Evolutionary conservation across 2,113 vertebrate genomes (phyloP).

Genomic region (Carassius carassius): DNA sequence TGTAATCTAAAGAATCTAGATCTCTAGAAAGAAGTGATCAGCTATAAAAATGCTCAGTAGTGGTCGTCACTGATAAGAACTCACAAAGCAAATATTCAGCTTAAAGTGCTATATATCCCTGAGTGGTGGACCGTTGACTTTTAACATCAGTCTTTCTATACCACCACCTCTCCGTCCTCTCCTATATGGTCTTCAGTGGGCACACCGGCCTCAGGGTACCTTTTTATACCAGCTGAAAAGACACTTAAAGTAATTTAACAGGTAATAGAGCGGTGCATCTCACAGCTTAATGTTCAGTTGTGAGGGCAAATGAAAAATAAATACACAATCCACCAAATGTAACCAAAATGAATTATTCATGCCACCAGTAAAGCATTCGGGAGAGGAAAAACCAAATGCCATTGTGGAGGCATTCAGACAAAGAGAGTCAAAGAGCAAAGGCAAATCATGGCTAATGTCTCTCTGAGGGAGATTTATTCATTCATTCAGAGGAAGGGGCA

Average conservation of each 20-base stretch:
- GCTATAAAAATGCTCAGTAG: not conserved
- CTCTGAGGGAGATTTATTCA: constrained; percentile 13
- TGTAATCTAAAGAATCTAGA: not conserved
- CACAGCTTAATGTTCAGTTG: not conserved
- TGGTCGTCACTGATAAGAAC: not conserved
- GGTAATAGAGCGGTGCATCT: not conserved
- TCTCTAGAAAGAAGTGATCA: not conserved
- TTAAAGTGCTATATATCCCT: not conserved
- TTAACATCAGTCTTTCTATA: not conserved
- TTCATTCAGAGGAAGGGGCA: constrained; percentile 14
- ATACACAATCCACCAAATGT: constrained; percentile 1
- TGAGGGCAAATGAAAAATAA: not conserved
- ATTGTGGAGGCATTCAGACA: constrained; percentile 43
- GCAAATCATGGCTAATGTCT: constrained; percentile 7
- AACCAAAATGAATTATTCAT: constrained; percentile 52
- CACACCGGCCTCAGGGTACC: not conserved
- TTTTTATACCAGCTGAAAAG: not conserved
- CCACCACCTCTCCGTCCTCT: not conserved
- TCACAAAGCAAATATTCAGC: not conserved
- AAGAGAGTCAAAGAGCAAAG: constrained; percentile 45
- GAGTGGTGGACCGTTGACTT: not conserved
- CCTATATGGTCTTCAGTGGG: not conserved
- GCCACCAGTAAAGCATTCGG: not conserved
- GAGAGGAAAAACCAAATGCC: constrained; percentile 42
- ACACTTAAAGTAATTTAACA: not conserved